Conservation (phyloP, 2,797 vertebrate species). For the Poeciliopsis gracilis region DNA sequence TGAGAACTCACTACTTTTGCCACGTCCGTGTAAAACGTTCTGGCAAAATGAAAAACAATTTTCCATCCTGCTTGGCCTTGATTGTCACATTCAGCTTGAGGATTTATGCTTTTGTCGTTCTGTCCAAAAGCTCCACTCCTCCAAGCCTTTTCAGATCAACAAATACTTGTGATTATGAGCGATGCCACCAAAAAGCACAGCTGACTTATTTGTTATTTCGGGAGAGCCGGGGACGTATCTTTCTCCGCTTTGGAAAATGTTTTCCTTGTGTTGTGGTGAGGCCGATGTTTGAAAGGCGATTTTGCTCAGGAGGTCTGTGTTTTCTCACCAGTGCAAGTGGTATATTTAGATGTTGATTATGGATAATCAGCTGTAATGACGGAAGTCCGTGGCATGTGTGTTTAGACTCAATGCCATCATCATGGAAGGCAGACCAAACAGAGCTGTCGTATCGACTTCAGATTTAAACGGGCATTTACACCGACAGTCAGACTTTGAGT, state of each 20-base stretch:
- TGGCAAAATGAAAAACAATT: conserved; percentile 24
- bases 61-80: conserved; percentile 27
- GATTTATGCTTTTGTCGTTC: conserved; percentile 64
- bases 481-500: conserved; percentile 38
- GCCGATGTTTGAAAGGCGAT: conserved; percentile 69
- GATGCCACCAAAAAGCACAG: conserved; percentile 71
- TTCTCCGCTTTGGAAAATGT: conserved; percentile 63
- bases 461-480: conserved; percentile 50
- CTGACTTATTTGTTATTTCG: conserved; percentile 75
- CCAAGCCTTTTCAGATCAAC: conserved; percentile 71
- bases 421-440: conserved; percentile 74
- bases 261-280: conserved; percentile 73
- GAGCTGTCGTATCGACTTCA: conserved; percentile 61
- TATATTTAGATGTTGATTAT: conserved; percentile 82
- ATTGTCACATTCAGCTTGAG: conserved; percentile 42
- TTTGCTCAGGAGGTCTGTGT: conserved; percentile 75
- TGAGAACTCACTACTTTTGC: neutral
- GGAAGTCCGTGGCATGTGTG: conserved; percentile 77
- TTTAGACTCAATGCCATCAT: conserved; percentile 78
- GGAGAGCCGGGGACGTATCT: conserved; percentile 51
- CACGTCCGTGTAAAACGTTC: neutral
- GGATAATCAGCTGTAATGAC: conserved; percentile 83
- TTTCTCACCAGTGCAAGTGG: conserved; percentile 74
- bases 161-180: conserved; percentile 84
- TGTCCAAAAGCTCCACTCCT: conserved; percentile 66